Base-by-base conservation (phyloP, 1,140 invertebrate genomes). In the Epicauta chinensis region DNA sequence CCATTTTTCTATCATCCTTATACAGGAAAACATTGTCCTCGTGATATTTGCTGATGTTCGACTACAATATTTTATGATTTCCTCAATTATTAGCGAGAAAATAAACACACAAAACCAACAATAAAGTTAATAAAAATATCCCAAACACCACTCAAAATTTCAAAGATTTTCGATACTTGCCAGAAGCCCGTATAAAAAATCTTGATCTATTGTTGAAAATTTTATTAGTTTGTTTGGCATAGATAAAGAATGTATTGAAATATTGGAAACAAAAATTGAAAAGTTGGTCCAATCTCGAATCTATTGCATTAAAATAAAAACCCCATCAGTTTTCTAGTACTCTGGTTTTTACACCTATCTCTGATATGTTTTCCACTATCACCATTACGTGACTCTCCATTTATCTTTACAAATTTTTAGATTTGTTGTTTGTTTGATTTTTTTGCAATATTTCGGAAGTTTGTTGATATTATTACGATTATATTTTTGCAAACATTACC, bases 221-320 rank as follows among this genome's bases (percentile, higher is more conserved):
- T 23, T 5, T 7, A 23, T 23, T 23, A 23, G 23, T 23, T 1
- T 23, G 23, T 23, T 23, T 23, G 23, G 4, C 45, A 37, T 29
- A 37, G 34, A 47, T 47, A 38, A 29, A 37, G 34, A 47, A 47
- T 37, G 15, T 17, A 37, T 36, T 17, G 44, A 47, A 47, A 47
- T 38, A 29, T 47, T 14, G 30, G 10, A 13, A 12, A 14, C 15
- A 37, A 47, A 47, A 47, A 37, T 37, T 23, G 35, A 47, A 47
- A 47, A 47, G n/a, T 47, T 38, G 23, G 2, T 12, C 45, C 36
- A 37, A 38, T 38, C 16, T 38, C 38, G 45, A 47, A 37, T 38
- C 45, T 37, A 38, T 38, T 38, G 37, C 38, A 47, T 47, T 47
- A 47, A 47, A 47, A 47, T 47, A 37, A 37, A 47, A 47, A 37